Base-by-base conservation (phyloP, 1,140 invertebrate genomes). In the Steinernema feltiae region DNA sequence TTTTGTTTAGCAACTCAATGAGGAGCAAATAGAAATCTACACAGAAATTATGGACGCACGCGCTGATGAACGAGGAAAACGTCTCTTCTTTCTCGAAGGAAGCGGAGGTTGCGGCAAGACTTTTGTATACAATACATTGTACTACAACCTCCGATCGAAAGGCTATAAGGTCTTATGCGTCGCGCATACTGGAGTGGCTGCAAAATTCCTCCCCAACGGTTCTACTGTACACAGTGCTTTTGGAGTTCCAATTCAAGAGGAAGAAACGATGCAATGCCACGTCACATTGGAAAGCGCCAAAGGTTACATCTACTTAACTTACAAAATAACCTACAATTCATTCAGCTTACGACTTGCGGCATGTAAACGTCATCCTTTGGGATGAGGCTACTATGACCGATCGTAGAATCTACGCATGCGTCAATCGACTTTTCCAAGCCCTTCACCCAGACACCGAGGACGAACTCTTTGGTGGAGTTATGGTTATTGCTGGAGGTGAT, bases 401-500 rank as follows among this genome's bases (percentile, higher is more conserved):
- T 27, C 15, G 53, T 15, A 7, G 53, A 27, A 27, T 63, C 24
- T 63, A n/a, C 53, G 24, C 2, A 3, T 15, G 15, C 7, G 24
- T 63, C 12, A 21, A 63, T 63, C 53, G 53, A 63, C 24, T 63
- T 17, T 21, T 63, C 12, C 53, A 21, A 63, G 53, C 24, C 12
- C 53, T 63, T 7, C 53, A 63, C 53, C 12, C 32, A 0, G 41
- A 69, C 12, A n/a, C 32, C 35, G 30, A 35, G 24, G 2, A 29
- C 18, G 15, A n/a, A 15, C 77, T 48, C 32, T 76, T 78, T 32
- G 78, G 70, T 72, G 70, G 78, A 35, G 70, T 70, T 32, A 70
- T 71, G 31, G 30, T 79, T 0, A 18, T 79, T 3, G n/a, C 78
- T 7, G 73, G 73, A 30, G 76, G 72, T 0, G 77, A 79, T 32